Base-by-base conservation (phyloP, 2,888 invertebrate genomes). In the Argynnis bischoffii region DNA sequence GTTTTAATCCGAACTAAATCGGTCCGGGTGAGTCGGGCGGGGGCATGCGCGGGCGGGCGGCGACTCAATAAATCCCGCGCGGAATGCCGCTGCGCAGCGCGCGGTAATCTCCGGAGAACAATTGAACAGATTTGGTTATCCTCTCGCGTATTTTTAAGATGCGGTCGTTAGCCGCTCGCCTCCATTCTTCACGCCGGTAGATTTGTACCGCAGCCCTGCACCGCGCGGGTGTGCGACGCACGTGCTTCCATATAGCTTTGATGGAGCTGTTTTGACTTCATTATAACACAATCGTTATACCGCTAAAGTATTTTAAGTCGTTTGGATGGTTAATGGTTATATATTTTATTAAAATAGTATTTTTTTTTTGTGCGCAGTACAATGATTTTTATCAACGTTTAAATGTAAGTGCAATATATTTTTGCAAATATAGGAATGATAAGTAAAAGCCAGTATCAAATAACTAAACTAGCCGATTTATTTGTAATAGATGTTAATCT, bases 51-150 rank as follows among this genome's bases (percentile, higher is more conserved):
- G 50, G 21, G 47, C 15, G 57, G 47, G 47, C 15, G 48, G 57
- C 81, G 79, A 78, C 79, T 74, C 81, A 75, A 85, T 87, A 85
- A 85, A 86, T 86, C 78, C 71, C 78, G 73, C 72, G 69, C 77
- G 81, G 85, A 86, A 85, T 85, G 84, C 75, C 77, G 71, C 72
- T 72, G 79, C 72, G 72, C 71, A 66, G 76, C 80, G 84, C 56
- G 50, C 53, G 56, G 64, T 79, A 76, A 78, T 81, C 81, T 82
- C 83, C 70, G 71, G 80, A 80, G 80, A 76, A 79, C 78, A 80
- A 79, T 79, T 79, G 76, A 76, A 78, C 80, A 76, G 73, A 81
- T 79, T 80, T 76, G 80, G 79, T 79, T 76, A 78, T 79, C 72
- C 64, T 66, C 64, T 50, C 55, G 66, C 64, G 64, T 66, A 67